These are phyloP conservation scores for Perccottus glenii DNA, from an alignment of 2,113 vertebrate species.

Conservation along the genomic window DNA sequence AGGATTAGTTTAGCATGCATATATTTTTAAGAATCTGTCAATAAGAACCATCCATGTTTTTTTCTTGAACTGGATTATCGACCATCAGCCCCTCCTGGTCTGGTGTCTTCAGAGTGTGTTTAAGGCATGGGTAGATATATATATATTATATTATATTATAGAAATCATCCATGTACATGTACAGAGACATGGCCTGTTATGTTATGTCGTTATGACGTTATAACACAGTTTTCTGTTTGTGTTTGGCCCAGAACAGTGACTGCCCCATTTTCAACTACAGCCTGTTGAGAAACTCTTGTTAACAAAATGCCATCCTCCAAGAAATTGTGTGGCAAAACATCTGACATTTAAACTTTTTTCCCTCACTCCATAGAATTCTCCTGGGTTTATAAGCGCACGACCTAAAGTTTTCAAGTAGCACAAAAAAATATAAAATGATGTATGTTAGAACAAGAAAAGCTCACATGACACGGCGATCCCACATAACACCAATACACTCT, in stretches of 20 bases:
- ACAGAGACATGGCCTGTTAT: no score
- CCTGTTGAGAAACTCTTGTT: conserved; percentile 10
- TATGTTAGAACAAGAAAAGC: background rate
- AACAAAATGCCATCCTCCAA: conserved; percentile 24
- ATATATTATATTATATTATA: no score
- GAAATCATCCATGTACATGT: no score
- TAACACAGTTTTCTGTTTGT: background rate
- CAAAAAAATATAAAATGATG: conserved; percentile 5
- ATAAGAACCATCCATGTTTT: no score
- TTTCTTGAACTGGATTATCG: no score
- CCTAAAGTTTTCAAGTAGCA: background rate
- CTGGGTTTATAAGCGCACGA: background rate
- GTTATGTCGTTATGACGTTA: no score
- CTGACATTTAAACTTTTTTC: conserved; percentile 29
- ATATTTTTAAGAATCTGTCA: no score
- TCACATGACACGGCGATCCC: background rate
- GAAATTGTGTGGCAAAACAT: conserved; percentile 2
- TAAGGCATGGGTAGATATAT: no score
- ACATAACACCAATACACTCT: background rate
- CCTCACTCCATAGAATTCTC: conserved; percentile 9
- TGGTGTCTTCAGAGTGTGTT: no score
- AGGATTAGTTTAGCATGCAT: no score
- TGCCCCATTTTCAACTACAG: conserved; percentile 11
- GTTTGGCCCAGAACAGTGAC: background rate
- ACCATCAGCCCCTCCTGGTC: no score